These are phyloP conservation scores for Heterohyrax brucei DNA, from an alignment of 2,797 vertebrate genomes.

Conservation along the genomic window DNA sequence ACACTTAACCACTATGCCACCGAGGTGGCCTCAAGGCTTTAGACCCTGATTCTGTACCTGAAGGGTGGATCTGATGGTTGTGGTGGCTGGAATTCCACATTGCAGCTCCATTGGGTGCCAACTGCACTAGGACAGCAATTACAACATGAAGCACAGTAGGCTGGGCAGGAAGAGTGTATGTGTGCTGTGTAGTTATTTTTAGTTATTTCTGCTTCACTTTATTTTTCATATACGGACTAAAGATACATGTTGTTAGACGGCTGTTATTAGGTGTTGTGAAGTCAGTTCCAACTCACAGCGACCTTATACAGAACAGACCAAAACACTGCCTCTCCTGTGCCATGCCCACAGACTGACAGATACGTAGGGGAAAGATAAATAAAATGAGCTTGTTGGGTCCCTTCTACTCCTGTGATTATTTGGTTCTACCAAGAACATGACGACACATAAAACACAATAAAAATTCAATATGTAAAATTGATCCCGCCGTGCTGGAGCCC, in stretches of 20 bases:
- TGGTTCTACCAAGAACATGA: background rate
- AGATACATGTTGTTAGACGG: background rate
- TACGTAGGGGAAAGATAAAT: background rate
- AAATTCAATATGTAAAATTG: background rate
- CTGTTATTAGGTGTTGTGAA: no score
- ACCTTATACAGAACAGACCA: no score
- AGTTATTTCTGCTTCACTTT: background rate
- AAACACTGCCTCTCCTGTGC: no score
- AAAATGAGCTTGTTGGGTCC: background rate
- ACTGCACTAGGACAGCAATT: background rate
- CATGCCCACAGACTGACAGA: no score
- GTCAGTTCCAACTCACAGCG: no score
- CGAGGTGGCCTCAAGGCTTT: background rate
- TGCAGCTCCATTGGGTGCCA: background rate
- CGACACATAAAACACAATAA: no score
- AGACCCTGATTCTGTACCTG: background rate
- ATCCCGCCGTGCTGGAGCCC: background rate
- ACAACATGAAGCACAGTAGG: background rate
- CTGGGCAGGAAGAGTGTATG: background rate
- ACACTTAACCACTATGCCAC: no score
- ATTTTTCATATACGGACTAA: constrained; percentile 4
- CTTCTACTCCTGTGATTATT: background rate
- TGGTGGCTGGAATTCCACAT: background rate
- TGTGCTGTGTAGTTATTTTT: background rate
- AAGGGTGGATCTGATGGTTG: background rate